These are phyloP conservation scores for Potamarius usumacintae DNA, from an alignment of 2,113 vertebrate genomes.

Conservation along the genomic window DNA sequence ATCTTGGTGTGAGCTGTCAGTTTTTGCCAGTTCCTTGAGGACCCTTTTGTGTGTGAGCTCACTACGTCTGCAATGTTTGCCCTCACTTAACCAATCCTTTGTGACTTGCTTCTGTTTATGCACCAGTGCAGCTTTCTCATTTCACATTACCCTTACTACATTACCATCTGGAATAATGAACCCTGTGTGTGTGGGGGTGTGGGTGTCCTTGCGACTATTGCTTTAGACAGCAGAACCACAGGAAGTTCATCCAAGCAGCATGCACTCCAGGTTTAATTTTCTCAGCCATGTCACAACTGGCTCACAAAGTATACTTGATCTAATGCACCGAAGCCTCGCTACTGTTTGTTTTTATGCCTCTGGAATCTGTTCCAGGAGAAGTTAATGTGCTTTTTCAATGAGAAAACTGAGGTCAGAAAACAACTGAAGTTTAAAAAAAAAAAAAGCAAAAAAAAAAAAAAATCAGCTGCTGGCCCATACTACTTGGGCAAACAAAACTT, in stretches of 20 bases:
- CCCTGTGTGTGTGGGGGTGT: conserved; percentile 59
- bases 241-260: conserved; percentile 69
- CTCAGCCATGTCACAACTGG: conserved; percentile 70
- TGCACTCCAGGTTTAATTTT: conserved; percentile 74
- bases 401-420: conserved; percentile 1
- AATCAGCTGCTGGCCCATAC: conserved; percentile 7
- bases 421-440: background rate
- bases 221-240: conserved; percentile 72
- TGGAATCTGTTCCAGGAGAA: conserved; percentile 30
- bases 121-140: conserved; percentile 72
- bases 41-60: conserved; percentile 60
- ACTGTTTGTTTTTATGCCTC: conserved; percentile 27
- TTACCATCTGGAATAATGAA: conserved; percentile 73
- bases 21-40: conserved; percentile 54
- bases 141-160: conserved; percentile 69
- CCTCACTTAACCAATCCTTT: conserved; percentile 74
- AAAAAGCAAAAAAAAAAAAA: background rate
- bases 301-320: conserved; percentile 70
- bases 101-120: conserved; percentile 73
- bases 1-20: conserved; percentile 41
- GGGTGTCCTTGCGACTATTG: conserved; percentile 64
- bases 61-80: conserved; percentile 66
- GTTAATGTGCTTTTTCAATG: conserved; percentile 44
- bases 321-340: conserved; percentile 57
- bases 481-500: conserved; percentile 15